phyloP scores from a whole-genome alignment of 2,888 invertebrate species.

The Drosophila fulvimacula region DNA sequence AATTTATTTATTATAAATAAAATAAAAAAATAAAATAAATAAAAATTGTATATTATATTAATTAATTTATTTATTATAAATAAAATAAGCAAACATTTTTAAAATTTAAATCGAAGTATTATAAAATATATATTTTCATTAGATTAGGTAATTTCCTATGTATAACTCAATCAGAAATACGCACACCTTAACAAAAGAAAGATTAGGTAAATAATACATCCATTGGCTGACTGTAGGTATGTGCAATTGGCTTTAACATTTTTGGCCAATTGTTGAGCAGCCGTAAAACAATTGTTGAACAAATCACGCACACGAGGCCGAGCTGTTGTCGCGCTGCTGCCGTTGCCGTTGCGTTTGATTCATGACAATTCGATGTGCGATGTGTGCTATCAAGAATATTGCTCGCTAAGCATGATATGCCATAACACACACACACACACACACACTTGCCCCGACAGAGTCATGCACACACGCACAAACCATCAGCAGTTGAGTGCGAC shows the following conservation, averaged over 20 bases:
- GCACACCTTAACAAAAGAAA: not conserved
- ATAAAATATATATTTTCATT: too few species aligned
- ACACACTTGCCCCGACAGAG: not conserved
- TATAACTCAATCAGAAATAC: not conserved
- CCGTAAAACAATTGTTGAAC: slow-evolving; percentile 33
- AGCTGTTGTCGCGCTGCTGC: slow-evolving; percentile 10
- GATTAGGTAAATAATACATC: not conserved
- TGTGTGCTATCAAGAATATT: slow-evolving; percentile 61
- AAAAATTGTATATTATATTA: too few species aligned
- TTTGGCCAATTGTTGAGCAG: slow-evolving; percentile 7
- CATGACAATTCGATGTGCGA: slow-evolving; percentile 50
- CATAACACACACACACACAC: not conserved
- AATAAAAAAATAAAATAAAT: too few species aligned
- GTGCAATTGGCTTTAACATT: not conserved
- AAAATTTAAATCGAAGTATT: too few species aligned
- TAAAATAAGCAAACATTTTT: too few species aligned
- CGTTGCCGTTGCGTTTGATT: slow-evolving; percentile 37
- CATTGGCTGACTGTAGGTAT: not conserved
- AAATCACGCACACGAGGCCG: slow-evolving; percentile 48
- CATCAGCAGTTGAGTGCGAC: slow-evolving; percentile 7
- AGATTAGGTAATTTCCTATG: too few species aligned
- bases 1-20: too few species aligned
- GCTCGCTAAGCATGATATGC: slow-evolving; percentile 64
- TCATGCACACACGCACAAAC: slow-evolving; percentile 16
- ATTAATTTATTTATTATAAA: too few species aligned